These are phyloP conservation scores for Hylaeus anthracinus DNA, from an alignment of 1,140 invertebrate species.

Conservation along the genomic window DNA sequence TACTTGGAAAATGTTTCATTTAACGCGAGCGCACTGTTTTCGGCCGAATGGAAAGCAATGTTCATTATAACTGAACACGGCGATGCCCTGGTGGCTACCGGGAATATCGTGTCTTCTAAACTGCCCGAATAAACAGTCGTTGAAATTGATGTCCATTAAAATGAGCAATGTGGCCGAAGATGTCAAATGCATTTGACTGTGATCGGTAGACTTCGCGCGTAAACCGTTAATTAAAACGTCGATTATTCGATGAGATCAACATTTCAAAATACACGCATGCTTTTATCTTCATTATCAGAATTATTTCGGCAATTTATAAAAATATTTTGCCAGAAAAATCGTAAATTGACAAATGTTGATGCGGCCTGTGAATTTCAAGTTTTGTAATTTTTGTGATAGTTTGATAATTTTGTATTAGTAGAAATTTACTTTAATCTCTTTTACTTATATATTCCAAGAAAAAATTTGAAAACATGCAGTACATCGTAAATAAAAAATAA, in stretches of 20 bases:
- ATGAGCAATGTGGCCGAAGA: constrained; percentile 33
- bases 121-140: constrained; percentile 37
- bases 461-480: too few relatives aligned
- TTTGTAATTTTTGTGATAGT: too few relatives aligned
- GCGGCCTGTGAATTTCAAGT: too few relatives aligned
- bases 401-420: too few relatives aligned
- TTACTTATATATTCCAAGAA: too few relatives aligned
- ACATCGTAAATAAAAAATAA: too few relatives aligned
- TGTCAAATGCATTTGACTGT: constrained; percentile 23
- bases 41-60: constrained; percentile 27
- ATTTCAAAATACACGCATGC: not conserved
- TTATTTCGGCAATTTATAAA: not conserved
- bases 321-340: not conserved
- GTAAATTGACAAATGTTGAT: too few relatives aligned
- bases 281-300: not conserved
- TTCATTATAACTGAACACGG: constrained; percentile 30
- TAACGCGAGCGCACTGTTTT: constrained; percentile 25
- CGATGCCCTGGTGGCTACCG: not conserved
- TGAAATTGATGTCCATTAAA: constrained; percentile 37
- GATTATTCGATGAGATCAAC: not conserved
- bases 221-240: constrained; percentile 32
- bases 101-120: constrained; percentile 42
- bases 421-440: too few relatives aligned
- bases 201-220: constrained; percentile 15
- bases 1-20: constrained; percentile 27